Conservation (phyloP, 2,797 vertebrate genomes). For the Salarias fasciatus region DNA sequence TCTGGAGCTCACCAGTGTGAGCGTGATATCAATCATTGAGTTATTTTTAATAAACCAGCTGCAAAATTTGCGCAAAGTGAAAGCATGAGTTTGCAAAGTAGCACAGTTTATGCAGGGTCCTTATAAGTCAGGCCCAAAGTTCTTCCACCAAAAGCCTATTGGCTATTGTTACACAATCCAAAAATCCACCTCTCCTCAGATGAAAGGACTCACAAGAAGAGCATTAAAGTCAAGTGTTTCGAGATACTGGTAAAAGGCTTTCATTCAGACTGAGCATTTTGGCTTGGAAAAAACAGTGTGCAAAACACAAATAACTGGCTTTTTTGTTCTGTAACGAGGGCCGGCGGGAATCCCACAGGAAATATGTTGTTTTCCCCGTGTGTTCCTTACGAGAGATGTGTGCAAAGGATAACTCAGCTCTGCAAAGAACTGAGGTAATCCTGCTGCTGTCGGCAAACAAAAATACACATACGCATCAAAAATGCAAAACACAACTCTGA, state of each 20-base stretch:
- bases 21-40: too few species aligned
- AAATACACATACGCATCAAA: neutral
- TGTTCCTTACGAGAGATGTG: slow-evolving; percentile 1
- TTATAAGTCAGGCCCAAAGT: too few species aligned
- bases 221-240: slow-evolving; percentile 41
- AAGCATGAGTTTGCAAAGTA: too few species aligned
- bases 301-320: slow-evolving; percentile 13
- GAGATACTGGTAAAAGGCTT: slow-evolving; percentile 43
- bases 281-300: slow-evolving; percentile 7
- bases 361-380: slow-evolving; percentile 5
- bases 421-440: slow-evolving; percentile 1
- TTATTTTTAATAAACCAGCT: slow-evolving; percentile 44
- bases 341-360: slow-evolving; percentile 8
- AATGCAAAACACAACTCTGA: neutral
- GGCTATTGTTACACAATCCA: slow-evolving; percentile 43
- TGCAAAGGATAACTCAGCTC: neutral
- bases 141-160: slow-evolving; percentile 31
- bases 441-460: neutral
- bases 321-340: slow-evolving; percentile 6
- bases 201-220: slow-evolving; percentile 44
- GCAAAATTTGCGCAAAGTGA: too few species aligned
- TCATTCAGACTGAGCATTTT: slow-evolving; percentile 22
- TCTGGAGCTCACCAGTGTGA: too few species aligned
- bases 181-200: slow-evolving; percentile 44
- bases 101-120: too few species aligned